Evolutionary conservation across 2,797 vertebrate genomes (phyloP).

Genomic region (Pantherophis vulpinus): DNA sequence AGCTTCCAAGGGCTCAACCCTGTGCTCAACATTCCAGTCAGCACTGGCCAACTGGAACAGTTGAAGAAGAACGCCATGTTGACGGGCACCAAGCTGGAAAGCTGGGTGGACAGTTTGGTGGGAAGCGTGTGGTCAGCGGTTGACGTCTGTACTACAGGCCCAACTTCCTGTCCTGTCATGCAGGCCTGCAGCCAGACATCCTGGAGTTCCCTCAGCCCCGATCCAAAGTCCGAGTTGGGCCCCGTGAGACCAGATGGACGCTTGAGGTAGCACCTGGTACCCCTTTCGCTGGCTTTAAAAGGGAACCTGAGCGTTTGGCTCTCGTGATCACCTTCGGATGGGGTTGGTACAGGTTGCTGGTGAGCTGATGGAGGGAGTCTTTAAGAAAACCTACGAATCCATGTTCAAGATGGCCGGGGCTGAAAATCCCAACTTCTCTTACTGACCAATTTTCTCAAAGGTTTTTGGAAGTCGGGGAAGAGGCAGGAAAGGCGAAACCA

Average conservation of each 20-base stretch:
- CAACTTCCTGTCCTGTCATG: slow-evolving; percentile 86
- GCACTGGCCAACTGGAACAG: slow-evolving; percentile 81
- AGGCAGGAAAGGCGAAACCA: neutral
- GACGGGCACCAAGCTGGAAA: slow-evolving; percentile 80
- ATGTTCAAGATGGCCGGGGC: neutral
- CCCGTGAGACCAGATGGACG: slow-evolving; percentile 82
- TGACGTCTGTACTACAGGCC: slow-evolving; percentile 82
- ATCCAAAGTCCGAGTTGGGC: slow-evolving; percentile 92
- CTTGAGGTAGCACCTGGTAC: slow-evolving; percentile 87
- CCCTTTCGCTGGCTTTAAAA: slow-evolving; percentile 26
- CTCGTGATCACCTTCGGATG: neutral
- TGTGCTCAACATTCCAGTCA: slow-evolving; percentile 88
- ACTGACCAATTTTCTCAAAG: neutral
- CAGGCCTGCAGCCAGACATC: slow-evolving; percentile 89
- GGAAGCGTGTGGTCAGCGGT: slow-evolving; percentile 85
- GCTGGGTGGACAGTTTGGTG: slow-evolving; percentile 88
- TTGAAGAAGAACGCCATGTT: slow-evolving; percentile 83
- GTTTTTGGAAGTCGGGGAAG: neutral
- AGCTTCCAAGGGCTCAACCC: slow-evolving; percentile 97
- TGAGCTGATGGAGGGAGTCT: neutral
- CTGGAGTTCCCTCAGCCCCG: slow-evolving; percentile 95
- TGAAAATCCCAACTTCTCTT: neutral
- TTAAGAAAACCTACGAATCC: neutral
- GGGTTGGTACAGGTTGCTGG: neutral
- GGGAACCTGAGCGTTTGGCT: slow-evolving; percentile 60